phyloP scores from a whole-genome alignment of 2,888 invertebrate species.

The Lycophotia porphyrea region DNA sequence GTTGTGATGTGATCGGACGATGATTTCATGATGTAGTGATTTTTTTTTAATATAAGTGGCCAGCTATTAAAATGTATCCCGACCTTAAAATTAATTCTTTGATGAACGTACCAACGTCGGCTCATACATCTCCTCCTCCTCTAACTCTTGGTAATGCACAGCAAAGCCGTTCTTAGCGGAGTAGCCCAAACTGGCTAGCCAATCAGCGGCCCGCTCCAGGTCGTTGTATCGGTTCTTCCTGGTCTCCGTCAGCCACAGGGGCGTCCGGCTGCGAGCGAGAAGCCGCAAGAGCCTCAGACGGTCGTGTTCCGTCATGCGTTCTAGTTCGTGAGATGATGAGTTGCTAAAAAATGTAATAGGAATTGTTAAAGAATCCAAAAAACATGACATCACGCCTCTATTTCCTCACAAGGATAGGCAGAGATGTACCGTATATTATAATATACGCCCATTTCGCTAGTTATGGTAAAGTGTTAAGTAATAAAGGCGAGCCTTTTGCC shows the following conservation, averaged over 20 bases:
- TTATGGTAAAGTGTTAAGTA: background rate
- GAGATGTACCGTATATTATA: background rate
- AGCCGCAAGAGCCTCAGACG: conserved; percentile 75
- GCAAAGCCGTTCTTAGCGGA: conserved; percentile 93
- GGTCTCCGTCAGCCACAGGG: conserved; percentile 83
- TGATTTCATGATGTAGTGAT: background rate
- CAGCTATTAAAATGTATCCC: background rate
- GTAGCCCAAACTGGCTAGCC: conserved; percentile 93
- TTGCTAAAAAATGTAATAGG: conserved; percentile 73
- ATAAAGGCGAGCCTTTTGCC: background rate
- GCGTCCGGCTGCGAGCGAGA: conserved; percentile 76
- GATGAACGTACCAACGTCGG: conserved; percentile 91
- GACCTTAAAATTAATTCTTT: background rate
- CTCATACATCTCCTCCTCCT: conserved; percentile 90
- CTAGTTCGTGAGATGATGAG: conserved; percentile 80
- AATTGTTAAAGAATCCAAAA: background rate
- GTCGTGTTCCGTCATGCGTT: conserved; percentile 79
- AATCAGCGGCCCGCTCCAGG: conserved; percentile 91
- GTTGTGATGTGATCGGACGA: background rate
- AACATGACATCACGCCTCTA: background rate
- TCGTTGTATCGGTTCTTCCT: conserved; percentile 69
- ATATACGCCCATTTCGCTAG: background rate
- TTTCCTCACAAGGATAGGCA: background rate
- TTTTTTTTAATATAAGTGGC: background rate
- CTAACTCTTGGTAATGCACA: conserved; percentile 93